A percentile compares a stretch with the other conserved stretches of the same genome.
These are phyloP conservation scores for Brachionus plicatilis DNA, from an alignment of 1,140 invertebrate species.

Conservation along the genomic window DNA sequence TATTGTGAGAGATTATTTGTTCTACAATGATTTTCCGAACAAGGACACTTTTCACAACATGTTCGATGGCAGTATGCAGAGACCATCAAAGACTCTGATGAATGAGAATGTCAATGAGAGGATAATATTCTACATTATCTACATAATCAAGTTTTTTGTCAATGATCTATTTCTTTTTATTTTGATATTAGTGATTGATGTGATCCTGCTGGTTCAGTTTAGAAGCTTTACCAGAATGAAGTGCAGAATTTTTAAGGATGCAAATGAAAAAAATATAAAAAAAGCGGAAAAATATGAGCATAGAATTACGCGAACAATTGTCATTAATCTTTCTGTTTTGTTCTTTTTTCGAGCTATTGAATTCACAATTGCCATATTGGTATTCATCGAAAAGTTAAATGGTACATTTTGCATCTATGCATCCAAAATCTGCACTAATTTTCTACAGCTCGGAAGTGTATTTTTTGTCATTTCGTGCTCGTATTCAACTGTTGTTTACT, in stretches of 20 bases:
- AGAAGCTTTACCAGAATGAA: background rate
- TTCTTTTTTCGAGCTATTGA: background rate
- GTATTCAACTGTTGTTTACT: background rate
- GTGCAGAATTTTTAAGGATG: background rate
- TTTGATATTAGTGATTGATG: background rate
- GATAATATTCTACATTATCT: background rate
- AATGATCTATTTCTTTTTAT: background rate
- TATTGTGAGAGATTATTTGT: background rate
- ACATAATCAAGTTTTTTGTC: background rate
- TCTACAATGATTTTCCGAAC: constrained; percentile 1
- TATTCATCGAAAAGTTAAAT: background rate
- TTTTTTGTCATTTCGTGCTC: constrained; percentile 5
- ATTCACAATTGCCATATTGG: background rate
- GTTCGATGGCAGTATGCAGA: background rate
- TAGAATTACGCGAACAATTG: background rate
- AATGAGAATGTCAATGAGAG: background rate
- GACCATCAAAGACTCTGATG: background rate
- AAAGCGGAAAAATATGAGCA: background rate
- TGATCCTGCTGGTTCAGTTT: background rate
- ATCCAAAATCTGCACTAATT: background rate
- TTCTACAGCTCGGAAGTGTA: background rate
- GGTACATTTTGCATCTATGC: background rate
- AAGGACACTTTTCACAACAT: background rate
- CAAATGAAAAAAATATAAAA: background rate
- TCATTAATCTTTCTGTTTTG: background rate